Evolutionary conservation across 2,888 invertebrate genomes (phyloP), one percentile per base, ranked within the genome.

Genomic region (Adela reaumurella): DNA sequence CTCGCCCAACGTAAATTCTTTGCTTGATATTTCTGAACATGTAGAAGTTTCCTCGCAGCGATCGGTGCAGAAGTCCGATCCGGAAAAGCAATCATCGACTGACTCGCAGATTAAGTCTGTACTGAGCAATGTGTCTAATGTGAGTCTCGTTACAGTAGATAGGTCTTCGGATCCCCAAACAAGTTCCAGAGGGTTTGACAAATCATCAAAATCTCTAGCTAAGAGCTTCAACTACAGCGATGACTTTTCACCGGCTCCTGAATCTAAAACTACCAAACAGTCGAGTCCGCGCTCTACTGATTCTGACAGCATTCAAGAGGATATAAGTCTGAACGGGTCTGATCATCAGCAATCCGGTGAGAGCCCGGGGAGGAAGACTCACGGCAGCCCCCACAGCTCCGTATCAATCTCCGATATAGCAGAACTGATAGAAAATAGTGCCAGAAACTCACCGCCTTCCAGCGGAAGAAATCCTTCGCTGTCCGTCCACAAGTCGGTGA

Each of bases 341-440:
- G 43, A 29, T 14, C 14, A 20, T 10, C 16, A 19, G 11, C 17
- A 11, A 18, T 19, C 24, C 4, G 29, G 19, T 19, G 41, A 35
- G 11, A 50, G 46, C 20, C 44, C 49, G 2, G 46, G 20, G 41
- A 28, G 20, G 28, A 18, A 42, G 17, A 19, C 28, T 5, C 16
- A 19, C 35, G 35, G 14, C n/a, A 70, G 65, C 45, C 68, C 73
- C 19, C 66, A 62, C 45, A 76, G 74, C 54, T 77, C 78, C 3
- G 59, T 76, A 17, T 78, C 78, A 18, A 58, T 74, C 58, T 77
- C 77, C 17, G 77, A 78, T 62, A 73, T 77, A 47, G 71, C 72
- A 24, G 77, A 78, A 58, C 62, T 78, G 48, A 64, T 78, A 46
- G 56, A 56, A 28, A 46, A 54, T 19, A 76, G 73, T 67, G 74